phyloP scores from a whole-genome alignment of 1,140 invertebrate species.

The Ephestia elutella region DNA sequence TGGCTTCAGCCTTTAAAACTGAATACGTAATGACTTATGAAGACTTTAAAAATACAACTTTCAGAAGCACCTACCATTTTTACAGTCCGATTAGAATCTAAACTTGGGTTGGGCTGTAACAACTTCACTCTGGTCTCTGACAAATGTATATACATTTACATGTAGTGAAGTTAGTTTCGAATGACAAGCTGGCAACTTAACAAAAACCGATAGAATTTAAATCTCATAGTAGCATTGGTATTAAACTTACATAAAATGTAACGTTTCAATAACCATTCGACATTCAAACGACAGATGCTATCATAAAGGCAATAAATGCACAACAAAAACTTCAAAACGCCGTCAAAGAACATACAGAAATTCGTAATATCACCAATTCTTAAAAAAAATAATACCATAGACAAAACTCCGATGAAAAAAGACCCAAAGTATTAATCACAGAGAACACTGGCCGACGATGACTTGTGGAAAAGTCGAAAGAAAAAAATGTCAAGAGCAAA shows the following conservation, averaged over 20 bases:
- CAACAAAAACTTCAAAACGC: constrained; percentile 6
- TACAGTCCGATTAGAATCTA: too few species aligned
- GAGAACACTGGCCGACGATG: constrained; percentile 39
- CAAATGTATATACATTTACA: too few species aligned
- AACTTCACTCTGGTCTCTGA: too few species aligned
- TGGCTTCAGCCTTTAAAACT: too few species aligned
- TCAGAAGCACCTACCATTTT: too few species aligned
- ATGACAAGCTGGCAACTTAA: too few species aligned
- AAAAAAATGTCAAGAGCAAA: background rate
- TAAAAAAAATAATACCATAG: constrained; percentile 17
- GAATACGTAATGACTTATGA: too few species aligned
- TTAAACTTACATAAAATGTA: background rate
- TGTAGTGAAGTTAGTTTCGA: too few species aligned
- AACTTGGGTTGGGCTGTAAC: too few species aligned
- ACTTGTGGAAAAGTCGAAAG: constrained; percentile 31
- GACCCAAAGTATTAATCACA: constrained; percentile 50
- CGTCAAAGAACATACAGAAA: constrained; percentile 16
- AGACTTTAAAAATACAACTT: too few species aligned
- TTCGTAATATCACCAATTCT: constrained; percentile 23
- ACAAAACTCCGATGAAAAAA: constrained; percentile 27
- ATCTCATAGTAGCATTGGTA: too few species aligned
- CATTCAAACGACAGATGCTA: constrained; percentile 7
- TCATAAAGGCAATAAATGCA: constrained; percentile 12
- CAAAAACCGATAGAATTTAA: too few species aligned
- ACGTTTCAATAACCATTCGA: background rate